Evolutionary conservation across 2,888 invertebrate species (phyloP), one percentile per base, ranked within the genome.

Genomic region (Morpho deidamia): DNA sequence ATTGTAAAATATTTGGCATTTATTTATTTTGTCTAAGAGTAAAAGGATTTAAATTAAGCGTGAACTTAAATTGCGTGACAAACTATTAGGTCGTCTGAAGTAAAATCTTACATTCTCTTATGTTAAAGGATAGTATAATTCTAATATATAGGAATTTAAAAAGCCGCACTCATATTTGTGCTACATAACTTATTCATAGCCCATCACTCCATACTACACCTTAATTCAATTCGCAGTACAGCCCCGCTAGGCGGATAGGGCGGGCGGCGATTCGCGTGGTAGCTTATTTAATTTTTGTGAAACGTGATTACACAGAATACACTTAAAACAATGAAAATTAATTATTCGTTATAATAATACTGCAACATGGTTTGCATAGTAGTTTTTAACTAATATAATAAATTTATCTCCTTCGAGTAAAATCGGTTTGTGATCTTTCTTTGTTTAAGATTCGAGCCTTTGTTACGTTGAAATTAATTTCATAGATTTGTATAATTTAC

Each of bases 241-340:
- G 66, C 57, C 62, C 67, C 68, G 68, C 46, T 59, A 59, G 69
- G 66, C 74, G 67, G 61, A 63, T 50, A 67, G 70, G 74, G 69
- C 70, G 78, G 72, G 66, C 64, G 69, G 61, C 9, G 32, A 46
- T 56, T 40, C 45, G 32, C 42, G 51, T 51, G 63, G 47, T 53
- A 40, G 5, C 12, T 38, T 23, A 7, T 44, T 37, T 12, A 7
- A 37, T 23, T 14, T 23, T 11, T 46, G 14, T 44, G 8, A 44
- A 11, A 23, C 33, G 23, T 14, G 14, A 39, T 41, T 42, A n/a
- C n/a, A n/a, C n/a, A n/a, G n/a, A 49, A 44, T 37, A 32, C 44
- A 33, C n/a, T 42, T 37, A 7, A 32, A 9, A 48, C 39, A 38
- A 42, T 38, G n/a, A 39, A 12, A 11, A 48, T 39, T 43, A 10